Evolutionary conservation across 2,797 vertebrate species (phyloP), one percentile per base, ranked within the genome.

Genomic region (Halcyon leucocephala): DNA sequence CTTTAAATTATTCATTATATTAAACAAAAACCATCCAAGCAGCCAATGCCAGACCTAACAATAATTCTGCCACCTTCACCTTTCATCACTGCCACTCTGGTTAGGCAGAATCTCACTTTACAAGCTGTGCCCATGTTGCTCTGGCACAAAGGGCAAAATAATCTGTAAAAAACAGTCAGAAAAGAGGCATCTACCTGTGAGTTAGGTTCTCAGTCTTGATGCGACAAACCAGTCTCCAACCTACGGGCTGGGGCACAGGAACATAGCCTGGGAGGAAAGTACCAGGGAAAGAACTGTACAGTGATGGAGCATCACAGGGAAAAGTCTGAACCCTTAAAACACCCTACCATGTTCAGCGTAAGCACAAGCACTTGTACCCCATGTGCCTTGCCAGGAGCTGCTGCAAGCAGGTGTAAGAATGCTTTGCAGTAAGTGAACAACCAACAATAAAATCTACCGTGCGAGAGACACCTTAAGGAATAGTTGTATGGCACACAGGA

Each of bases 121-220:
- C 19, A 31, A 20, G 1, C 15, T 21, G 13, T 24, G 24, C 10
- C 26, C 22, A 0, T 6, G 10, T 3, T 52, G 17, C 51, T 51
- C 29, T 29, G 28, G 42, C 22, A 66, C 4, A 29, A 21, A 26
- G 31, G 24, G 7, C 39, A 73, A 70, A 88, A 5, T 14, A 33
- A 31, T 4, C 39, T 4, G 5, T 12, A 35, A 69, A 77, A 37
- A 26, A 12, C 46, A 71, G 29, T 13, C 37, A 71, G 14, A 60
- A 64, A 48, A 84, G 48, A 49, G 8, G 21, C 3, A 17, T 66
- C 26, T 24, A 48, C 29, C 39, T 79, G n/a, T 51, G 54, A 37
- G 8, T 46, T 29, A 52, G 6, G 15, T 31, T 41, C 46, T 74
- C 28, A 26, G 1, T 29, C 4, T 33, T 51, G 28, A 29, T 4